phyloP scores from a whole-genome alignment of 2,797 vertebrate genomes.

The Ptychobarbus kaznakovi region DNA sequence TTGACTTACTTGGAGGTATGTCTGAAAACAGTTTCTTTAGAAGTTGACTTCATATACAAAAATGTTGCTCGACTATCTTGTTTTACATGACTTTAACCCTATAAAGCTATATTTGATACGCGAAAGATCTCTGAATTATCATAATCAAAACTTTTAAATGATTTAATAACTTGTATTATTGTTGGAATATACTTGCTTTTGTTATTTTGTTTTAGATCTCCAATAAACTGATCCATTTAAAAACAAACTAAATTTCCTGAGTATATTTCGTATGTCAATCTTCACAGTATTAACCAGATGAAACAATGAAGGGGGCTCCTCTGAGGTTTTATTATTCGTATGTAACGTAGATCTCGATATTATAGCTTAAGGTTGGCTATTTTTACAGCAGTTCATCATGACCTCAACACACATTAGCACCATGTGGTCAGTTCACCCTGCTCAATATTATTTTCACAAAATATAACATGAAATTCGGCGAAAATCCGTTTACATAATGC shows the following conservation, averaged over 20 bases:
- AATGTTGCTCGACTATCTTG: neutral
- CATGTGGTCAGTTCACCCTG: conserved; percentile 3
- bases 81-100: neutral
- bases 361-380: neutral
- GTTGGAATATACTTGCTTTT: neutral
- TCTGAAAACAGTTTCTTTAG: neutral
- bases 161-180: neutral
- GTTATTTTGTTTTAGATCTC: neutral
- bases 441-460: neutral
- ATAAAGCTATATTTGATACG: neutral
- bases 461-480: neutral
- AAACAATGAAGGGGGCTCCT: neutral
- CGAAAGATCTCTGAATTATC: neutral
- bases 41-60: neutral
- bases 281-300: neutral
- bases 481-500: neutral
- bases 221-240: neutral
- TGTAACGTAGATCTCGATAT: neutral
- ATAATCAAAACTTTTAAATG: neutral
- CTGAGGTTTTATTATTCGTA: neutral
- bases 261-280: neutral
- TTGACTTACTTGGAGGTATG: neutral
- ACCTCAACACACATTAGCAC: neutral
- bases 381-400: neutral
- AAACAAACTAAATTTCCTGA: neutral